phyloP scores from a whole-genome alignment of 2,113 vertebrate species.

The Nibea albiflora region DNA sequence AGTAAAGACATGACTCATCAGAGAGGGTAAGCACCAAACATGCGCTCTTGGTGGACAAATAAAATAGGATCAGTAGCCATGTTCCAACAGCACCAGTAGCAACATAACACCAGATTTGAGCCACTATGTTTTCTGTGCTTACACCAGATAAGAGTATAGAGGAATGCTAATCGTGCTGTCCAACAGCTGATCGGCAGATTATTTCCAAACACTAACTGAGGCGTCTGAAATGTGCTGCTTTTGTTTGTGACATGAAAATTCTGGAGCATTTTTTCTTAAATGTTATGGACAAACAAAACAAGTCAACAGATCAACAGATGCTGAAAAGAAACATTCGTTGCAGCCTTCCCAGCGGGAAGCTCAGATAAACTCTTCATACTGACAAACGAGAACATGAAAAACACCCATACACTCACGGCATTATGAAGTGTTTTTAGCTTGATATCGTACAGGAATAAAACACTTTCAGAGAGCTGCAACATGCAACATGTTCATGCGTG shows the following conservation, averaged over 20 bases:
- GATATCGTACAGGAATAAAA: background rate
- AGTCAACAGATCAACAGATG: background rate
- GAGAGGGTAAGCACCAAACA: conserved; percentile 1
- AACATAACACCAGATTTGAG: background rate
- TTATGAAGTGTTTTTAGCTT: background rate
- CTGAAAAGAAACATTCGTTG: background rate
- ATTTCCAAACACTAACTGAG: background rate
- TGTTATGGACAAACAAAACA: background rate
- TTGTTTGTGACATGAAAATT: background rate
- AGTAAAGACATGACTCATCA: background rate
- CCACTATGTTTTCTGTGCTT: background rate
- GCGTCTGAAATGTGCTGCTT: background rate
- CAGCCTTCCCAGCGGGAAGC: background rate
- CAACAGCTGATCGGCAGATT: background rate
- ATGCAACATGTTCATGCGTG: too few relatives aligned
- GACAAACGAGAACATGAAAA: background rate
- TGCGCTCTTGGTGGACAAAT: background rate
- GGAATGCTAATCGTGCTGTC: background rate
- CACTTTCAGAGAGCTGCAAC: background rate
- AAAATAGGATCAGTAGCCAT: background rate
- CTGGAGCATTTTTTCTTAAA: background rate
- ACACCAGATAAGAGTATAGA: background rate
- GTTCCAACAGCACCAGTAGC: background rate
- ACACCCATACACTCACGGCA: background rate
- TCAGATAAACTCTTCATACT: background rate